These are phyloP conservation scores for Sebastes aleutianus DNA, from an alignment of 2,797 vertebrate species.

Conservation along the genomic window DNA sequence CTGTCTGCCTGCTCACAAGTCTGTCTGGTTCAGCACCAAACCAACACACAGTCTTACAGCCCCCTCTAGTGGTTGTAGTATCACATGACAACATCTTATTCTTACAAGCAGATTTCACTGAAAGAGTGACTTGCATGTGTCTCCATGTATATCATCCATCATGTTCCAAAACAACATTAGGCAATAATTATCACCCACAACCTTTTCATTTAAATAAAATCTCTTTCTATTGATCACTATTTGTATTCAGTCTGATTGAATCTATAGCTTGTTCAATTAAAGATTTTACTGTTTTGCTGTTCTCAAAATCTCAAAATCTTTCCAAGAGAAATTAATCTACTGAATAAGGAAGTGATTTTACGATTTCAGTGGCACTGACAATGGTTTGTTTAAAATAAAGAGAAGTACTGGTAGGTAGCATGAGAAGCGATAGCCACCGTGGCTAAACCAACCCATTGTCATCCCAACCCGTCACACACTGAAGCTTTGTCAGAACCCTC, in stretches of 20 bases:
- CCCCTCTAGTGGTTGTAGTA: conserved; percentile 67
- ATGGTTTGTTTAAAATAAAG: no score
- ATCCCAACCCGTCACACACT: no score
- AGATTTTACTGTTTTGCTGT: neutral
- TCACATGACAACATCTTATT: neutral
- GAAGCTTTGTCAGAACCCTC: no score
- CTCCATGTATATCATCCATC: neutral
- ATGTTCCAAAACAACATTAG: neutral
- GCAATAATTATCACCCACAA: neutral
- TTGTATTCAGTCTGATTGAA: neutral
- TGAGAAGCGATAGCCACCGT: no score
- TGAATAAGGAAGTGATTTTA: no score
- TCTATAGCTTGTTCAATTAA: neutral
- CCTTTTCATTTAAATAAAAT: neutral
- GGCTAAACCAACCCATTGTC: no score
- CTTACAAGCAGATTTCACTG: neutral
- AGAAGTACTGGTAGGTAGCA: no score
- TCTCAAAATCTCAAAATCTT: neutral
- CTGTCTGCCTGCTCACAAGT: neutral
- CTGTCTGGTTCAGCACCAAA: neutral
- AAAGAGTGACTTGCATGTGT: neutral
- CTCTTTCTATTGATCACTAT: neutral
- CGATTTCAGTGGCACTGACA: no score
- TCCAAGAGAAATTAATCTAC: no score
- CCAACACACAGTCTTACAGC: conserved; percentile 44